These are phyloP conservation scores for Glaucomys volans DNA, from an alignment of 2,113 vertebrate genomes.

Conservation along the genomic window DNA sequence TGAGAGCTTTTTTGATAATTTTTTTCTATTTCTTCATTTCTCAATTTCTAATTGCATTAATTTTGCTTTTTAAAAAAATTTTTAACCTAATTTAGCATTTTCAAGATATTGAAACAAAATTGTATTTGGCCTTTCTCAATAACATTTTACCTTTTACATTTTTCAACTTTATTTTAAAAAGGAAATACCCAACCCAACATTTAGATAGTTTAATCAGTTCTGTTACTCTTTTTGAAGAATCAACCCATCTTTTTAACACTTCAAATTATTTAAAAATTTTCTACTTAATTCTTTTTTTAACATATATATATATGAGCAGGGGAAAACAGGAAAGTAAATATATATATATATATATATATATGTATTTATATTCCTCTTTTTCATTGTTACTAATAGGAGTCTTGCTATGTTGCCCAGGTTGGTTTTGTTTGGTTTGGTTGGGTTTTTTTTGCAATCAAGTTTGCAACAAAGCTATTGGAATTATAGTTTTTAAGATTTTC, in stretches of 20 bases:
- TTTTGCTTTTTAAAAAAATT: neutral
- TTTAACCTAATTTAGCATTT: slow-evolving; percentile 7
- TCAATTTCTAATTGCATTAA: neutral
- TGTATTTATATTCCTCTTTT: neutral
- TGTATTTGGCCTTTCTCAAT: neutral
- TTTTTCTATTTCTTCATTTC: neutral
- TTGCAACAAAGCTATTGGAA: neutral
- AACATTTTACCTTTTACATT: slow-evolving; percentile 8
- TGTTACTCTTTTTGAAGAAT: slow-evolving; percentile 21
- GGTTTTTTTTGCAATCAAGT: neutral
- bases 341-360: no score
- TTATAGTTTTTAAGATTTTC: slow-evolving; percentile 15
- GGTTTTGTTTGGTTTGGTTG: neutral
- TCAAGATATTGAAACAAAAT: neutral
- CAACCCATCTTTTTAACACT: neutral
- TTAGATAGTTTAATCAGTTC: neutral
- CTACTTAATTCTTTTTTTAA: neutral
- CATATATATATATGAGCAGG: no score
- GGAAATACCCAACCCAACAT: neutral
- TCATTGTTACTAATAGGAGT: slow-evolving; percentile 2
- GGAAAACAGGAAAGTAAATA: no score
- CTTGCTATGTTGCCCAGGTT: neutral
- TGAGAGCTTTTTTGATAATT: neutral
- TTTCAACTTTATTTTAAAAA: slow-evolving; percentile 21
- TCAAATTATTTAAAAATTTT: slow-evolving; percentile 4